Conservation (phyloP, 1,140 invertebrate species). For the Leptinotarsa undecemlineata region DNA sequence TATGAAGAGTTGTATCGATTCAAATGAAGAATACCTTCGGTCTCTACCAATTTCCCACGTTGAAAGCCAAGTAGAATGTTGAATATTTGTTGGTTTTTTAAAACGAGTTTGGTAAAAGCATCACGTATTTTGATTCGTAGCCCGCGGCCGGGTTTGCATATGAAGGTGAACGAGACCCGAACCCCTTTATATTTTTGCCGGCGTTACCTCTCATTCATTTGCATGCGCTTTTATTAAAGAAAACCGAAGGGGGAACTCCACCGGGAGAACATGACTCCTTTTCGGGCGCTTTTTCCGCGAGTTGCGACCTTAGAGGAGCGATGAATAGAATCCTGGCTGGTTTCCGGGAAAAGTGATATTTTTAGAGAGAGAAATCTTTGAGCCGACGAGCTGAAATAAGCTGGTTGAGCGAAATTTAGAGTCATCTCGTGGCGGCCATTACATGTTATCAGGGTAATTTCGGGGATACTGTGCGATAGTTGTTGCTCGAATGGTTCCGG, state of each 20-base stretch:
- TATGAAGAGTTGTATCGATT: neutral
- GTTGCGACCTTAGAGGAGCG: neutral
- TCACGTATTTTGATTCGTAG: conserved; percentile 21
- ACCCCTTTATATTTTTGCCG: conserved; percentile 3
- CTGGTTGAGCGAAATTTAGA: conserved; percentile 34
- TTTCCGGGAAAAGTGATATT: neutral
- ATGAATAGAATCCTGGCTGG: neutral
- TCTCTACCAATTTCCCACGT: neutral
- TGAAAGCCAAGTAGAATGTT: neutral
- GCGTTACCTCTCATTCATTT: conserved; percentile 21
- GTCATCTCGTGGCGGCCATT: conserved; percentile 38
- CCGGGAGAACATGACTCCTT: conserved; percentile 11
- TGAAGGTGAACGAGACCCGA: conserved; percentile 6
- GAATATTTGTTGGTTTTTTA: neutral
- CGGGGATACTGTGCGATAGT: conserved; percentile 31
- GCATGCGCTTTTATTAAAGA: conserved; percentile 20
- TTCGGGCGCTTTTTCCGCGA: neutral
- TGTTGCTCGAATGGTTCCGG: conserved; percentile 37
- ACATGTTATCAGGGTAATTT: conserved; percentile 40
- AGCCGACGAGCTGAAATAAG: neutral
- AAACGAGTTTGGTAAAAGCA: conserved; percentile 20
- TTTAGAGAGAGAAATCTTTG: neutral
- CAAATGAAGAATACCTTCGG: neutral
- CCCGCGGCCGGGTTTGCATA: neutral
- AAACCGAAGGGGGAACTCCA: conserved; percentile 12